A percentile compares a stretch with the other conserved stretches of the same genome.
Conservation (phyloP, 2,797 vertebrate species). For the Anguilla megastoma region DNA sequence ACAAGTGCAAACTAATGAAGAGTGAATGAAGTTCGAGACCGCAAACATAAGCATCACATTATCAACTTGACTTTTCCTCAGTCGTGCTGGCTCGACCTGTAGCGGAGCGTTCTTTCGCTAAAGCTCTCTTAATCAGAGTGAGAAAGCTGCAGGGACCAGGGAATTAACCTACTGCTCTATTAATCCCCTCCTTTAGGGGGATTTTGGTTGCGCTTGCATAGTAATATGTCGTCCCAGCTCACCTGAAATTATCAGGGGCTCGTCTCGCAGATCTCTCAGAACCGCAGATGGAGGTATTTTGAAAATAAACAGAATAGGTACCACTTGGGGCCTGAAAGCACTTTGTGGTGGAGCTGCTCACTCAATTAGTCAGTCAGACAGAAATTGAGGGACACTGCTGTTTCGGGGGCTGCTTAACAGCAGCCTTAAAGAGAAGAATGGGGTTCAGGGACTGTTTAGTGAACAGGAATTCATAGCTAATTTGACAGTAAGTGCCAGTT, state of each 20-base stretch:
- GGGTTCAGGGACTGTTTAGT: background rate
- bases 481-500: background rate
- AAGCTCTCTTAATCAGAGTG: constrained; percentile 8
- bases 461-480: background rate
- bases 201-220: constrained; percentile 28
- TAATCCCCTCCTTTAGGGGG: constrained; percentile 42
- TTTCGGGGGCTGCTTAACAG: background rate
- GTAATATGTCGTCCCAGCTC: constrained; percentile 30
- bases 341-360: background rate
- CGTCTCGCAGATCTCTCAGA: background rate
- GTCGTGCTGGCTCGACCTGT: background rate
- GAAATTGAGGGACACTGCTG: background rate
- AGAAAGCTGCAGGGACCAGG: background rate
- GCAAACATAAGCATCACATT: background rate
- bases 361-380: background rate
- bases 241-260: constrained; percentile 1
- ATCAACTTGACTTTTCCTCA: background rate
- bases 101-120: background rate
- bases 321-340: background rate
- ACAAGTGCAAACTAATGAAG: constrained; percentile 1
- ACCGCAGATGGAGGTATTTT: background rate
- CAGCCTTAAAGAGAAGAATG: background rate
- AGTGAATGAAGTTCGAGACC: background rate
- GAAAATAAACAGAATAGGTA: background rate
- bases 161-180: constrained; percentile 35